phyloP scores from a whole-genome alignment of 2,113 vertebrate genomes.

The Paraplagusia blochii region DNA sequence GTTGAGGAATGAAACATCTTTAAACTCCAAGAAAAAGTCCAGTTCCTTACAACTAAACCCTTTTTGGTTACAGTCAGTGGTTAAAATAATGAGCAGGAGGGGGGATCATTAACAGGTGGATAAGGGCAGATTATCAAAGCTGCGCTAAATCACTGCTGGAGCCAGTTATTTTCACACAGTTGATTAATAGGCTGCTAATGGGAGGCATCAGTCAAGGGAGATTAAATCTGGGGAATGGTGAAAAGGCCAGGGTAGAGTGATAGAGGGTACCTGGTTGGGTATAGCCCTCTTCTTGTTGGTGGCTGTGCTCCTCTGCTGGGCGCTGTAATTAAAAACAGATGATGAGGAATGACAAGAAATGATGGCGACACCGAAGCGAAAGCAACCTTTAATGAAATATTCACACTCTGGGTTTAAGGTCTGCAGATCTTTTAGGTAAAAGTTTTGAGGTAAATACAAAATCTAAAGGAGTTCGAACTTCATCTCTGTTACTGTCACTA shows the following conservation, averaged over 20 bases:
- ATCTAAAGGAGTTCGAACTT: not conserved
- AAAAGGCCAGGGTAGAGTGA: slow-evolving; percentile 18
- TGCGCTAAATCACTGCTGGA: slow-evolving; percentile 22
- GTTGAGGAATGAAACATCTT: no score
- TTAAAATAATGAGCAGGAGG: slow-evolving; percentile 1
- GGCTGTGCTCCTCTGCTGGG: slow-evolving; percentile 89
- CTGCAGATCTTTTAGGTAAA: not conserved
- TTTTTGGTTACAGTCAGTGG: slow-evolving; percentile 2
- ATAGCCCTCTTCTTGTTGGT: slow-evolving; percentile 92
- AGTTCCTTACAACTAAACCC: no score
- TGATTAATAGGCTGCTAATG: slow-evolving; percentile 45
- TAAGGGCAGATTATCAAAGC: slow-evolving; percentile 17
- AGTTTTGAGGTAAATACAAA: not conserved
- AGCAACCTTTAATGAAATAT: slow-evolving; percentile 1
- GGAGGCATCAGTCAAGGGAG: slow-evolving; percentile 26
- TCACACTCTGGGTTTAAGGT: not conserved
- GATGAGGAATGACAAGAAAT: slow-evolving; percentile 5
- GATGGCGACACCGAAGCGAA: not conserved
- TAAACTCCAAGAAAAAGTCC: no score
- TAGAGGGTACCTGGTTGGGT: slow-evolving; percentile 87
- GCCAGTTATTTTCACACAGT: slow-evolving; percentile 15
- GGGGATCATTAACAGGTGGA: slow-evolving; percentile 20
- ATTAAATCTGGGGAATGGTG: slow-evolving; percentile 36
- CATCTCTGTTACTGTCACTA: not conserved
- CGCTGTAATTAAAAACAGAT: slow-evolving; percentile 70